Evolutionary conservation across 2,888 invertebrate species (phyloP).

Genomic region (Trachelus tabidus): DNA sequence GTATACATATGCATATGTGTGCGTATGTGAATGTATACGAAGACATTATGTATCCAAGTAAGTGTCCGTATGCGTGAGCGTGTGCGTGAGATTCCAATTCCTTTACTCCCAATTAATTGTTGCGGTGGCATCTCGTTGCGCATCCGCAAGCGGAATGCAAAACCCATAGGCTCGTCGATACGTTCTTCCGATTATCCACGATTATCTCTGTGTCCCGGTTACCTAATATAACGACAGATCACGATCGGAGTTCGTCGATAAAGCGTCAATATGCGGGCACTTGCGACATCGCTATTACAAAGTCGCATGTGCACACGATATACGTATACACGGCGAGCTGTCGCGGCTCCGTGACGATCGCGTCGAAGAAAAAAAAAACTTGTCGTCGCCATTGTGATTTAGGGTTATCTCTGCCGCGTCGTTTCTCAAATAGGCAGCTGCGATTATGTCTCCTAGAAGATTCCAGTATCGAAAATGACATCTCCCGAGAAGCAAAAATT

Average conservation of each 20-base stretch:
- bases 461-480: background rate
- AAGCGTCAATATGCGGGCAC: no score
- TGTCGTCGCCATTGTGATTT: slow-evolving; percentile 58
- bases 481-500: no score
- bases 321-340: no score
- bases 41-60: background rate
- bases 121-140: no score
- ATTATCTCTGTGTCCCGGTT: slow-evolving; percentile 6
- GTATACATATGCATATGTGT: slow-evolving; percentile 3
- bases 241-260: background rate
- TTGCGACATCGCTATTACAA: no score
- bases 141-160: no score
- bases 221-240: background rate
- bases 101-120: no score
- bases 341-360: no score
- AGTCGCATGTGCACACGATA: no score
- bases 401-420: slow-evolving; percentile 35
- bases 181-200: background rate
- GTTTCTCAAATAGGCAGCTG: background rate
- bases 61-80: background rate
- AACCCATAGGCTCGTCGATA: background rate
- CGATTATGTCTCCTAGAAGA: background rate
- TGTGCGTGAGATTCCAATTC: background rate
- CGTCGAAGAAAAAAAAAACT: slow-evolving; percentile 37
- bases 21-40: background rate